A percentile compares a stretch with the other conserved stretches of the same genome.
These are phyloP conservation scores for Caenorhabditis imperialis DNA, from an alignment of 2,888 invertebrate species.

Conservation along the genomic window DNA sequence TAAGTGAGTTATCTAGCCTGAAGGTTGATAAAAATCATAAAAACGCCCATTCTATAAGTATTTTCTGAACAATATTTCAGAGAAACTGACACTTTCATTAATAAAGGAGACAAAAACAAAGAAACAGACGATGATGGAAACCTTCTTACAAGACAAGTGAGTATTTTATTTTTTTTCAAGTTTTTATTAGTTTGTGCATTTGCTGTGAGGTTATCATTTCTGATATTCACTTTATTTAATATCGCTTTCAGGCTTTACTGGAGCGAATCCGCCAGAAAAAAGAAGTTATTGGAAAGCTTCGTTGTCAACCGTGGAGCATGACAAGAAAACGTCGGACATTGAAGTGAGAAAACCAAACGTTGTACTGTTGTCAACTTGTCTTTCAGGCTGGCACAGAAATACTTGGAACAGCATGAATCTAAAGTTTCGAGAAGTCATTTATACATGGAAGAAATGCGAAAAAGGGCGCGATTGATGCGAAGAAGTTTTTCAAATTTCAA, in stretches of 20 bases:
- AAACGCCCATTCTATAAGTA: too few species aligned
- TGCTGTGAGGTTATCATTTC: too few species aligned
- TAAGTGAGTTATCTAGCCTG: too few species aligned
- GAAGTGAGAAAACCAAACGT: constrained; percentile 47
- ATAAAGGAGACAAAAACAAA: constrained; percentile 64
- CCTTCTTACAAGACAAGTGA: constrained; percentile 74
- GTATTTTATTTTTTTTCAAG: not conserved
- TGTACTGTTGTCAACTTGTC: not conserved
- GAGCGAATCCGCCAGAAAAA: constrained; percentile 79
- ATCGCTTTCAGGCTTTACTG: constrained; percentile 68
- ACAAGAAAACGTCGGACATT: constrained; percentile 78
- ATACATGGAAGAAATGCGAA: constrained; percentile 78
- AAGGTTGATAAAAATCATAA: too few species aligned
- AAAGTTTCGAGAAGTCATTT: constrained; percentile 78
- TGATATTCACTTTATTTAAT: not conserved
- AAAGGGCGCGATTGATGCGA: constrained; percentile 82
- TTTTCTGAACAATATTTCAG: constrained; percentile 68
- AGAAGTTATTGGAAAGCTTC: constrained; percentile 79
- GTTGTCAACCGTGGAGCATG: constrained; percentile 79
- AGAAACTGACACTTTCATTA: constrained; percentile 73
- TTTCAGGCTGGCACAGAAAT: constrained; percentile 78
- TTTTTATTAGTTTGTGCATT: not conserved
- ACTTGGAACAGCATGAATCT: constrained; percentile 79
- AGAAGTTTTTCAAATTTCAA: constrained; percentile 87
- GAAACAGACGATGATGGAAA: constrained; percentile 76